Evolutionary conservation across 2,113 vertebrate genomes (phyloP).

Genomic region (Caranx ignobilis): DNA sequence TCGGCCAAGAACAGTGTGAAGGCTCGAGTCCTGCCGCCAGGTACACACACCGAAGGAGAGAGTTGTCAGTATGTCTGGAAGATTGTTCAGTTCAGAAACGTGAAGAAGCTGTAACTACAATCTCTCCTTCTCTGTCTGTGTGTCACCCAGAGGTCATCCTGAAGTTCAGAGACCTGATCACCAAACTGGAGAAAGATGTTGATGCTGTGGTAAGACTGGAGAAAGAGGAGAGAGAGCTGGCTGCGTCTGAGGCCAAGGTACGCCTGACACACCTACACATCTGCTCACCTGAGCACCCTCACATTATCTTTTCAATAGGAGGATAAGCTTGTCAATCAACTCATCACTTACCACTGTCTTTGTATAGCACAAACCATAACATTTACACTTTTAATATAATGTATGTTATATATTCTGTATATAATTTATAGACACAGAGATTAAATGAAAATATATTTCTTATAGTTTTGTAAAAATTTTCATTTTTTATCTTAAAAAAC

Average conservation of each 20-base stretch:
- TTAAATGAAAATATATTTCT: too few relatives aligned
- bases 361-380: too few relatives aligned
- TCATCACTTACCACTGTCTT: too few relatives aligned
- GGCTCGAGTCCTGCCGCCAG: constrained; percentile 92
- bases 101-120: background rate
- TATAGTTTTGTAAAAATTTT: too few relatives aligned
- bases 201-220: constrained; percentile 93
- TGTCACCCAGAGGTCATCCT: constrained; percentile 89
- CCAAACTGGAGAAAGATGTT: constrained; percentile 94
- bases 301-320: too few relatives aligned
- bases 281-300: too few relatives aligned
- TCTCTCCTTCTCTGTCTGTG: background rate
- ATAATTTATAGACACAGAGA: too few relatives aligned
- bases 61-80: background rate
- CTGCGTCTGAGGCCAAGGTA: constrained; percentile 94
- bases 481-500: too few relatives aligned
- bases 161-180: constrained; percentile 94
- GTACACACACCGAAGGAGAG: constrained; percentile 70
- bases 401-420: too few relatives aligned
- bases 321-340: too few relatives aligned
- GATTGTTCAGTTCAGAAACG: background rate
- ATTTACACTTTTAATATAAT: too few relatives aligned
- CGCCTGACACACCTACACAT: background rate
- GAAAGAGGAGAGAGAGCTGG: constrained; percentile 92
- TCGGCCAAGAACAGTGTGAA: constrained; percentile 91